phyloP scores from a whole-genome alignment of 1,140 invertebrate species.

The Aphelenchoides besseyi region DNA sequence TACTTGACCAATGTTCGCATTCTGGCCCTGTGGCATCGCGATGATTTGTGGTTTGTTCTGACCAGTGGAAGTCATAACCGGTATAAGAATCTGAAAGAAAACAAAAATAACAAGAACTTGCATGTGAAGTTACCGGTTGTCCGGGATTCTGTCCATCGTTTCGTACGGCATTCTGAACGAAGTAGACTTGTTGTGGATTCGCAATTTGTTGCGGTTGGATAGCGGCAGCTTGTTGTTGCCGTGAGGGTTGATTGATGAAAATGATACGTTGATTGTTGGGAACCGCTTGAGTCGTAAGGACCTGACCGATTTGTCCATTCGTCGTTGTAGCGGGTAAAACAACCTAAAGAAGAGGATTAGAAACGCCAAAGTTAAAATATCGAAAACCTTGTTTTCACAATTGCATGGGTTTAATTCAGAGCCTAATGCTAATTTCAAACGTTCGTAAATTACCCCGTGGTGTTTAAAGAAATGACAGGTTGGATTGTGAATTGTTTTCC shows the following conservation, averaged over 20 bases:
- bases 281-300: not conserved
- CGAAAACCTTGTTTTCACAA: no score
- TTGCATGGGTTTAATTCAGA: no score
- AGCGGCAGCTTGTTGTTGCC: not conserved
- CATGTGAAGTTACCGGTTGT: conserved; percentile 20
- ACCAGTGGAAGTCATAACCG: conserved; percentile 15
- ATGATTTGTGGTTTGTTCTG: conserved; percentile 22
- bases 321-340: conserved; percentile 5
- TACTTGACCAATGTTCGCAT: conserved; percentile 30
- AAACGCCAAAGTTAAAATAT: no score
- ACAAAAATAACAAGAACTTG: not conserved
- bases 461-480: no score
- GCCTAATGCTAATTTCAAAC: no score
- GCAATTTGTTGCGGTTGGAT: conserved; percentile 20
- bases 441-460: no score
- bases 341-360: conserved; percentile 7
- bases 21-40: conserved; percentile 8
- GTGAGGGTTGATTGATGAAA: conserved; percentile 4
- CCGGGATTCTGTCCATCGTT: conserved; percentile 15
- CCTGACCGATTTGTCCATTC: conserved; percentile 10
- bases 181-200: conserved; percentile 20
- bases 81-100: conserved; percentile 23
- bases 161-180: conserved; percentile 13
- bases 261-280: conserved; percentile 12
- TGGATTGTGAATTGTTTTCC: no score